Conservation (phyloP, 2,797 vertebrate species). For the Melanotaenia maccullochi region DNA sequence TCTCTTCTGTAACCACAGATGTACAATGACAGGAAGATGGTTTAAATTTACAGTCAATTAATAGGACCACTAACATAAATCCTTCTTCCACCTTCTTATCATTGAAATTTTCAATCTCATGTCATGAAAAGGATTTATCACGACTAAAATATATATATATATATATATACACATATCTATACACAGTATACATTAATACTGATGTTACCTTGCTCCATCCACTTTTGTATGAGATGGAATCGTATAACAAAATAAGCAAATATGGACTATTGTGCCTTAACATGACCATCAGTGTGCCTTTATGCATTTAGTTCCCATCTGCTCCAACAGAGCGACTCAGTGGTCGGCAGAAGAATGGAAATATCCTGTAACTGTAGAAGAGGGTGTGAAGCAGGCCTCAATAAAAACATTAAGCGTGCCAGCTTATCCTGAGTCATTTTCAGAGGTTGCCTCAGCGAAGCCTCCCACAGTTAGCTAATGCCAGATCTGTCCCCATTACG, state of each 20-base stretch:
- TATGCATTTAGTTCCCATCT: conserved; percentile 3
- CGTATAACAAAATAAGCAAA: conserved; percentile 16
- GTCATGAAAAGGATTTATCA: background rate
- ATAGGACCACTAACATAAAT: background rate
- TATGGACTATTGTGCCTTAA: background rate
- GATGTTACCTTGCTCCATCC: conserved; percentile 5
- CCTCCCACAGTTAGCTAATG: conserved; percentile 17
- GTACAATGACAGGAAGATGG: conserved; percentile 13
- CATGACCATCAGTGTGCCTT: conserved; percentile 13
- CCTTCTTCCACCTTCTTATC: background rate
- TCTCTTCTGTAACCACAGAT: conserved; percentile 6
- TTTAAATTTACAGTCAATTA: background rate
- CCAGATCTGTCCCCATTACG: background rate
- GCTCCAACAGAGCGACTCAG: conserved; percentile 36
- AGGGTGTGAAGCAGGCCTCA: conserved; percentile 46
- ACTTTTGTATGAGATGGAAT: conserved; percentile 8
- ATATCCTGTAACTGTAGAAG: conserved; percentile 34
- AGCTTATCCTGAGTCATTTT: conserved; percentile 31
- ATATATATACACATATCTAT: too few relatives aligned
- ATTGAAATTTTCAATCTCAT: background rate
- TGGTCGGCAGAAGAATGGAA: conserved; percentile 47
- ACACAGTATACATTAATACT: background rate
- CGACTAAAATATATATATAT: background rate
- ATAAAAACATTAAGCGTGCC: conserved; percentile 39
- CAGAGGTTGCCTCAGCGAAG: conserved; percentile 27